Evolutionary conservation across 2,113 vertebrate genomes (phyloP), one percentile per base, ranked within the genome.

Genomic region (Bufo gargarizans): DNA sequence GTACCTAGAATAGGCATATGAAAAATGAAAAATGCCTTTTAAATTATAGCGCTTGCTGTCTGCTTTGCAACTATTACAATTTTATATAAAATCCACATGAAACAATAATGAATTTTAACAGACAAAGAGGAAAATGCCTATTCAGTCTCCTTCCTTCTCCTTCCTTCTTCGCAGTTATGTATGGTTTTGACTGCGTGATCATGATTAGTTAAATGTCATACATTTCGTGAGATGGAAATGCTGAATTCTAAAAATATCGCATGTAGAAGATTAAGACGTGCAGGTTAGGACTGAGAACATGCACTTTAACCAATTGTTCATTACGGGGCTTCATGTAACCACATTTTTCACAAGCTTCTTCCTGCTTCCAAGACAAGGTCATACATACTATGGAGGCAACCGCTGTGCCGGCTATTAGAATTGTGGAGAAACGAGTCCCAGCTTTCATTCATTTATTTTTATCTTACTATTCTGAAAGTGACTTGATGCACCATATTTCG

Each of bases 1-100:
- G 81, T 88, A 77, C 59, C 72, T 84, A 67, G 81, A 88, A 77
- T 77, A 84, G 87, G 87, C 87, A 88, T 84, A 56, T 88, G 87
- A 88, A 88, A 88, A 77, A 88, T 88, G 87, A 88, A 88, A 33
- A 88, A 88, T 88, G 72, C 47, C 49, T 88, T 84, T 83, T 84
- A 88, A 84, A 88, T 88, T 88, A 77, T 88, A 77, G 71, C 81
- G 58, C 87, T 77, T 77, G 80, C 81, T 77, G 45, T 84, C 81
- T 77, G 72, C 71, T 84, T 88, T 88, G 81, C 87, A 77, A 67
- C 81, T 63, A 84, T 84, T 84, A 59, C 81, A 84, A 77, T 88
- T 84, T 84, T 84, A 77, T 81, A 84, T 84, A 45, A 88, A 88
- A 67, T 77, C n/a, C 87, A 61, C 80, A 77, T 33, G 72, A 88